phyloP scores from a whole-genome alignment of 2,888 invertebrate species.

The Polylopha cassiicola region DNA sequence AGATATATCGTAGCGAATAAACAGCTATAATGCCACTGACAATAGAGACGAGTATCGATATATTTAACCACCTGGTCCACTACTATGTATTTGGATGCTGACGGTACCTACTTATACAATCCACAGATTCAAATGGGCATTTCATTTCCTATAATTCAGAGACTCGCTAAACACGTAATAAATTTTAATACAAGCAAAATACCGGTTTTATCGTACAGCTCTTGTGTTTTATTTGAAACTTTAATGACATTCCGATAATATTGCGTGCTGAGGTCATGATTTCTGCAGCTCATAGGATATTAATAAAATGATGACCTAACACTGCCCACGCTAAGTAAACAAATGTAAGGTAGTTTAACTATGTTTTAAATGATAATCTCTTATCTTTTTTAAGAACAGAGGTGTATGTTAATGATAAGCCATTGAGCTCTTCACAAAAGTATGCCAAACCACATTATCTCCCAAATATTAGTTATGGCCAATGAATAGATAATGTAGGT shows the following conservation, averaged over 20 bases:
- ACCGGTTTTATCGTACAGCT: constrained; percentile 38
- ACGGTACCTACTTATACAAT: too few species aligned
- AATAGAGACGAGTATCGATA: too few species aligned
- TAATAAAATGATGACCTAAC: constrained; percentile 56
- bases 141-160: too few species aligned
- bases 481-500: too few species aligned
- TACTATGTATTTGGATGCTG: too few species aligned
- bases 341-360: constrained; percentile 15
- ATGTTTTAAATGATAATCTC: constrained; percentile 12
- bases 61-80: too few species aligned
- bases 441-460: constrained; percentile 6
- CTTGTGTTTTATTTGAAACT: constrained; percentile 34
- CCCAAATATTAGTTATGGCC: constrained; percentile 7
- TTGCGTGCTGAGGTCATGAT: constrained; percentile 44
- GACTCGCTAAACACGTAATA: constrained; percentile 20
- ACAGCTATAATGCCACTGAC: too few species aligned
- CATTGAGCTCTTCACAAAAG: not conserved
- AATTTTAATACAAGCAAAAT: constrained; percentile 33
- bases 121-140: too few species aligned
- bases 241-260: constrained; percentile 35
- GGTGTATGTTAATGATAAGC: constrained; percentile 4
- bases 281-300: constrained; percentile 53
- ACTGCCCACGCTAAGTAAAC: constrained; percentile 31
- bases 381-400: constrained; percentile 11
- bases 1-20: too few species aligned